These are phyloP conservation scores for Amaurobius ferox DNA, from an alignment of 2,888 invertebrate genomes.

Conservation along the genomic window DNA sequence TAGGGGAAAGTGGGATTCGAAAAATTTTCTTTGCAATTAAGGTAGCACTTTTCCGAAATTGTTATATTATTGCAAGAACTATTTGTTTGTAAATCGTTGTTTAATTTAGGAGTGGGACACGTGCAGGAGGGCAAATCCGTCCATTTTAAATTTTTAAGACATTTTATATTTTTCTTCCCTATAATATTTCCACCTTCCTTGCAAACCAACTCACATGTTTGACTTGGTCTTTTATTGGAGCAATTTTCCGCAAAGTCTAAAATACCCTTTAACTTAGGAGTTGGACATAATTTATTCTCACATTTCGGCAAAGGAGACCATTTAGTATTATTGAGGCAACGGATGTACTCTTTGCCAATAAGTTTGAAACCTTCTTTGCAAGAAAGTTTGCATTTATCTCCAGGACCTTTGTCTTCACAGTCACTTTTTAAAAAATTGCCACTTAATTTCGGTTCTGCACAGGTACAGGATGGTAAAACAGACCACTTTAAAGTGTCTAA, in stretches of 20 bases:
- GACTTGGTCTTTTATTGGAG: neutral
- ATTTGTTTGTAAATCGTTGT: neutral
- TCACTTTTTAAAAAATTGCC: neutral
- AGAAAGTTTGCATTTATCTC: neutral
- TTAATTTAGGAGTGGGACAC: neutral
- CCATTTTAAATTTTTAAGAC: neutral
- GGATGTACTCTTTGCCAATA: neutral
- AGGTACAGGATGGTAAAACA: conserved; percentile 19
- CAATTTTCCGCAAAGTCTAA: neutral
- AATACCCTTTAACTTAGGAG: neutral
- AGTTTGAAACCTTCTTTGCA: neutral
- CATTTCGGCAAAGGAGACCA: conserved; percentile 4
- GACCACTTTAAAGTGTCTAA: neutral
- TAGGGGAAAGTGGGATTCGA: neutral
- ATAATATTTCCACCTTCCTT: conserved; percentile 11
- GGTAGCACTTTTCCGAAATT: neutral
- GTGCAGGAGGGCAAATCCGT: conserved; percentile 10
- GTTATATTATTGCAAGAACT: neutral
- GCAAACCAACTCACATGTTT: conserved; percentile 13
- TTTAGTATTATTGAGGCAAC: neutral
- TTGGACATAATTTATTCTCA: neutral
- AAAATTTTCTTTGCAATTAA: neutral
- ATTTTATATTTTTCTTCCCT: neutral
- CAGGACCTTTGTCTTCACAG: conserved; percentile 20
- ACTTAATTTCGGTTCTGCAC: conserved; percentile 1